phyloP scores from a whole-genome alignment of 2,113 vertebrate species.

The Mola mola region DNA sequence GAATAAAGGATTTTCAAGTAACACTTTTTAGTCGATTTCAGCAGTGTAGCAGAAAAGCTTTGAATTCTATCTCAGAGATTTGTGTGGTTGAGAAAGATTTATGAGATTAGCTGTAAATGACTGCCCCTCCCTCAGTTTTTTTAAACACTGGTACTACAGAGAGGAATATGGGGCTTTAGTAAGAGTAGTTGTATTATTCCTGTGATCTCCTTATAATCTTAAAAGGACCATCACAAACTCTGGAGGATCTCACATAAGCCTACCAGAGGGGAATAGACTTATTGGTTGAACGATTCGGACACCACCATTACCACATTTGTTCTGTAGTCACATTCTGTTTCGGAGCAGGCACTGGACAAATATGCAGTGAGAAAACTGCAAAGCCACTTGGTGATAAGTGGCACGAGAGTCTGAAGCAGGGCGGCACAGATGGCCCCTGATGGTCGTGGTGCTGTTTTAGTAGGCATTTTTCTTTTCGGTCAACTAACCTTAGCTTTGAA shows the following conservation, averaged over 20 bases:
- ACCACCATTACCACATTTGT: constrained; percentile 12
- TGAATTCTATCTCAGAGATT: constrained; percentile 31
- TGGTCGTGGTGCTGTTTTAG: constrained; percentile 14
- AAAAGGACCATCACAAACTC: not conserved
- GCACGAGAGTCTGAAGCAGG: constrained; percentile 12
- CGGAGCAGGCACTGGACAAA: constrained; percentile 14
- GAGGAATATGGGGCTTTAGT: constrained; percentile 2
- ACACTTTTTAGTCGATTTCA: constrained; percentile 15
- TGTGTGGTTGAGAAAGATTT: constrained; percentile 23
- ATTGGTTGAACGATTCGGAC: constrained; percentile 20
- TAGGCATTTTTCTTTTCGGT: constrained; percentile 10
- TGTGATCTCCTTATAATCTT: constrained; percentile 16
- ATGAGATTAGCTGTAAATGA: constrained; percentile 35
- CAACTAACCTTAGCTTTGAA: no score
- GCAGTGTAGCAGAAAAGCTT: constrained; percentile 1
- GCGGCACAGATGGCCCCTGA: constrained; percentile 52
- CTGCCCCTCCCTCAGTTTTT: not conserved
- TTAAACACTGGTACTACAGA: constrained; percentile 7
- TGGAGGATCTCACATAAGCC: constrained; percentile 8
- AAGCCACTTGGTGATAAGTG: constrained; percentile 27
- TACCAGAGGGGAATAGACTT: constrained; percentile 9
- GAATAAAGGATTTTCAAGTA: constrained; percentile 29
- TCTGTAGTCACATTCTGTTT: constrained; percentile 19
- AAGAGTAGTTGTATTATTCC: constrained; percentile 1
- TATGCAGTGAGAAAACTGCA: constrained; percentile 27